Conservation (phyloP, 2,888 invertebrate species). For the Tachystola acroxantha region DNA sequence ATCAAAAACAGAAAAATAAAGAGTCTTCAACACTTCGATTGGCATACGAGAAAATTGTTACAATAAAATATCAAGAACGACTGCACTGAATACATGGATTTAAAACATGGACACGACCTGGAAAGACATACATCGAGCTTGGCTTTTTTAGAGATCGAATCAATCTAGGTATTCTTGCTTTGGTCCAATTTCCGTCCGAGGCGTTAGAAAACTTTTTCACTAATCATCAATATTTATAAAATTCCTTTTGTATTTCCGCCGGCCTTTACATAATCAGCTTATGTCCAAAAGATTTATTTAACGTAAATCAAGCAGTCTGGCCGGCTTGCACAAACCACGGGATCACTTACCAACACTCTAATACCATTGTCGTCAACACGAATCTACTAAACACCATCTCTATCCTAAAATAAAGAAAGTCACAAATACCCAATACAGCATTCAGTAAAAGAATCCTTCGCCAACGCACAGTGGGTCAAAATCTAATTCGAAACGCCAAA, state of each 20-base stretch:
- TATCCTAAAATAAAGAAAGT: conserved; percentile 23
- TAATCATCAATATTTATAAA: neutral
- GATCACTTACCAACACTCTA: conserved; percentile 66
- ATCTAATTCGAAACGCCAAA: conserved; percentile 13
- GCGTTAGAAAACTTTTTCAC: neutral
- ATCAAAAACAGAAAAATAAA: no score
- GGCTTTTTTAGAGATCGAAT: no score
- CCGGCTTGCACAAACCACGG: conserved; percentile 63
- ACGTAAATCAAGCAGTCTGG: conserved; percentile 64
- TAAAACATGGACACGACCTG: no score
- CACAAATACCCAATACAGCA: conserved; percentile 10
- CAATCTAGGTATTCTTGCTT: no score
- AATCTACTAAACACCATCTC: conserved; percentile 53
- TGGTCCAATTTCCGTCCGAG: no score
- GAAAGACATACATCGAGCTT: no score
- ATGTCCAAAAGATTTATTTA: conserved; percentile 48
- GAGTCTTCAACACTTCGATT: no score
- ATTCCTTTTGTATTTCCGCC: neutral
- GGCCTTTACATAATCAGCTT: conserved; percentile 45
- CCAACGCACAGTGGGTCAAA: conserved; percentile 2
- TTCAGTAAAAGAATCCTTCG: conserved; percentile 5
- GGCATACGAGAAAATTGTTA: no score
- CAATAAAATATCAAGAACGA: no score
- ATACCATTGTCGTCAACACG: conserved; percentile 71
- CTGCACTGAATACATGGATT: no score